Conservation (phyloP, 2,797 vertebrate species). For the Ptychobarbus kaznakovi region DNA sequence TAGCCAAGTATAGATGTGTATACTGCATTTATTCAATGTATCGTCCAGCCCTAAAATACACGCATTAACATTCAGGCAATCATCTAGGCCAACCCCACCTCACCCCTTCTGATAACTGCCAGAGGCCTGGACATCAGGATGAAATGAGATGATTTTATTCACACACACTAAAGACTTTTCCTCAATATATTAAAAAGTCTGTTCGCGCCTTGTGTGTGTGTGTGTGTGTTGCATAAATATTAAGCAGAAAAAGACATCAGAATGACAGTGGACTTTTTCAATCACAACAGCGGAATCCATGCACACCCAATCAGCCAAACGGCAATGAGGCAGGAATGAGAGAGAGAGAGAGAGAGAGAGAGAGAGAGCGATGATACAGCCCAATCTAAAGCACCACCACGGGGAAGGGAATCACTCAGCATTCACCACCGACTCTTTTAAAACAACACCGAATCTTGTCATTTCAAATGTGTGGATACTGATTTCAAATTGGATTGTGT, state of each 20-base stretch:
- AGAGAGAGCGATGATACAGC: constrained; percentile 22
- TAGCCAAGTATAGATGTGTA: not conserved
- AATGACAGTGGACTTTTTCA: constrained; percentile 42
- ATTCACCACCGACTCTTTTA: constrained; percentile 27
- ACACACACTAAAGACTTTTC: constrained; percentile 42
- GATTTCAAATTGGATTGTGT: constrained; percentile 43
- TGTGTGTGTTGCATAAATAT: constrained; percentile 24
- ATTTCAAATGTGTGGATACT: constrained; percentile 47
- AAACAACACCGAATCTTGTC: constrained; percentile 43
- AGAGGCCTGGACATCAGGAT: constrained; percentile 43
- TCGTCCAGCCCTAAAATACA: constrained; percentile 48
- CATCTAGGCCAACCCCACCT: constrained; percentile 23
- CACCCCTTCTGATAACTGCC: constrained; percentile 39
- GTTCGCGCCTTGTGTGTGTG: constrained; percentile 39
- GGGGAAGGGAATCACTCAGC: constrained; percentile 32
- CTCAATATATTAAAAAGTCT: constrained; percentile 58
- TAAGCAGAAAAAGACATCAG: constrained; percentile 44
- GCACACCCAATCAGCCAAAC: constrained; percentile 46
- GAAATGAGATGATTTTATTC: constrained; percentile 51
- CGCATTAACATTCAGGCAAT: constrained; percentile 56
- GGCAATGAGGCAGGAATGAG: constrained; percentile 45
- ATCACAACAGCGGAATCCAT: constrained; percentile 42
- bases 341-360: not conserved
- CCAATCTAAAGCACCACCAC: constrained; percentile 29
- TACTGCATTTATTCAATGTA: not conserved